Base-by-base conservation (phyloP, 1,140 invertebrate genomes). In the Atta texana region DNA sequence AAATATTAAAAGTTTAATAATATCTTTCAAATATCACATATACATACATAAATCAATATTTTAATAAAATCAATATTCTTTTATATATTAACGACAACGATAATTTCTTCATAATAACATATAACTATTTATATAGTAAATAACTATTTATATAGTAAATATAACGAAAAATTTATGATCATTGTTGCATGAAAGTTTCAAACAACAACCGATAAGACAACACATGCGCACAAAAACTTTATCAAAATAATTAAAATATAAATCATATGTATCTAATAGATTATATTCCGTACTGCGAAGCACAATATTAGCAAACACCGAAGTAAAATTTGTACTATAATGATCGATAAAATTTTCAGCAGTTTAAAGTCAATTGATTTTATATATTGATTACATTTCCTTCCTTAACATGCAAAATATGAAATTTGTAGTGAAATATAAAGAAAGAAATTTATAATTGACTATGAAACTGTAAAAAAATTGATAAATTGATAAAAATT, bases 1-100 rank as follows among this genome's bases (percentile, higher is more conserved):
- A 14, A 61, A 53, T 74, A 84, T 84, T 84, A 74, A 84, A 57
- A 74, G n/a, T 84, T 61, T 63, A 74, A 49, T 51, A 14, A 49
- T 51, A 14, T 63, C 24, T 74, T 39, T 59, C 31, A 74, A 10
- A 16, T 16, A 69, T 51, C n/a, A 39, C 14, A 34, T 21, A 39
- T 34, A 34, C 5, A 39, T 44, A 34, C 10, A 44, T 57, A 74
- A 55, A 51, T 74, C n/a, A 39, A 59, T 59, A n/a, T 75, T 44
- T 49, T 12, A 31, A 31, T 24, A n/a, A 55, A 55, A 69, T 80
- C 8, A 80, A 80, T 55, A 0, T 55, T 21, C 31, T 80, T 66
- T 21, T 64, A n/a, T 16, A 21, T 10, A 63, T 21, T 81, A 57
- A 80, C 3, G 16, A 18, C 12, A 28, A 21, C 12, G 12, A 82